These are phyloP conservation scores for Craterocephalus amniculus DNA, from an alignment of 2,797 vertebrate species.

Conservation along the genomic window DNA sequence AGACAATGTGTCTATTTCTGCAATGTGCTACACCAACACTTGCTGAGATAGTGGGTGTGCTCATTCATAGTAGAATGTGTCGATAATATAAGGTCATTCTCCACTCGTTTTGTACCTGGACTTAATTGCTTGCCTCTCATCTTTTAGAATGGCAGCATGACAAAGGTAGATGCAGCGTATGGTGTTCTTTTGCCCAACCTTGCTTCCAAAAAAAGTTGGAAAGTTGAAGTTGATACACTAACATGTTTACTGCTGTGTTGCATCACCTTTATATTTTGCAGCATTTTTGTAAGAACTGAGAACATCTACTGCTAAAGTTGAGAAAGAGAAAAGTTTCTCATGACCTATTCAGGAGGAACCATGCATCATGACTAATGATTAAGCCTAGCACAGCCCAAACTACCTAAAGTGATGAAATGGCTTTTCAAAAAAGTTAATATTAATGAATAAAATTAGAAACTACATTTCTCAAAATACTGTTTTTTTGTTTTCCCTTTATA, in stretches of 20 bases:
- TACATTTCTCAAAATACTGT: too few relatives aligned
- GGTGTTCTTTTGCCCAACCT: background rate
- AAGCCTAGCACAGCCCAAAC: too few relatives aligned
- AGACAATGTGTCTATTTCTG: slow-evolving; percentile 28
- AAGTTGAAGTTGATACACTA: background rate
- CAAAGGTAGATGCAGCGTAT: background rate
- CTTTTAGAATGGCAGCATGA: slow-evolving; percentile 1
- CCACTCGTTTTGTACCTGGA: background rate
- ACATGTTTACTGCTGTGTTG: background rate
- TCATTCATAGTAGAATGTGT: background rate
- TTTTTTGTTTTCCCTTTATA: too few relatives aligned
- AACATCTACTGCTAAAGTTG: too few relatives aligned
- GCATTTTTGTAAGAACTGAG: too few relatives aligned
- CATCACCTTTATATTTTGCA: background rate
- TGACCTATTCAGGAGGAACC: too few relatives aligned
- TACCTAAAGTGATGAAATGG: too few relatives aligned
- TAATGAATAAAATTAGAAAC: too few relatives aligned
- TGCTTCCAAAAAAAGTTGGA: background rate
- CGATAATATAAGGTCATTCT: background rate
- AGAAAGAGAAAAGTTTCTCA: too few relatives aligned
- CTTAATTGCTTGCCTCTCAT: background rate
- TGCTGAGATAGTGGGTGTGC: slow-evolving; percentile 29
- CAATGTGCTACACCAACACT: slow-evolving; percentile 14
- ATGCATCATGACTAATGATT: too few relatives aligned
- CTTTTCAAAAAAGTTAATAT: too few relatives aligned